Conservation (phyloP, 1,140 invertebrate genomes). For the Pogonomyrmex barbatus region DNA sequence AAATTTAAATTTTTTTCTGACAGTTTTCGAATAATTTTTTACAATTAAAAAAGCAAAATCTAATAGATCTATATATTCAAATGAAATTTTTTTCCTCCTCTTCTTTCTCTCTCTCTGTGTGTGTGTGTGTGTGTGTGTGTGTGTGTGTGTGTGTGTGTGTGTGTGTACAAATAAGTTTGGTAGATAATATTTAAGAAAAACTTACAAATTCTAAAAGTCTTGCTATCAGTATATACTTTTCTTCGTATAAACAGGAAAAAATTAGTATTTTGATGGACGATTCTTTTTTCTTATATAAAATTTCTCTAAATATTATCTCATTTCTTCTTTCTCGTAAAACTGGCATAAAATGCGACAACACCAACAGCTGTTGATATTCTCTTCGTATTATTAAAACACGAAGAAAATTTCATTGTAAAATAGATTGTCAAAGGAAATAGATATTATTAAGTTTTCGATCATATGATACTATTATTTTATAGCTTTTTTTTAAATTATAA, state of each 20-base stretch:
- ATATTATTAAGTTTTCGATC: conserved; percentile 40
- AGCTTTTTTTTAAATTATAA: conserved; percentile 18
- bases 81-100: not conserved
- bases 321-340: conserved; percentile 26
- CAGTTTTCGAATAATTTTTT: not conserved
- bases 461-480: conserved; percentile 23
- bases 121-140: no score
- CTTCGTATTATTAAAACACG: conserved; percentile 15
- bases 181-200: not conserved
- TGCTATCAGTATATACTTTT: conserved; percentile 43
- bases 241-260: conserved; percentile 20
- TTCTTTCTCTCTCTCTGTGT: no score
- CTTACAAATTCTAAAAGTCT: not conserved
- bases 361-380: not conserved
- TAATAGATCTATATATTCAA: not conserved
- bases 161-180: not conserved
- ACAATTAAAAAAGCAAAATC: not conserved
- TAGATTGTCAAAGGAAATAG: conserved; percentile 67
- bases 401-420: conserved; percentile 59
- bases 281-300: conserved; percentile 63
- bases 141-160: not conserved
- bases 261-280: conserved; percentile 45
- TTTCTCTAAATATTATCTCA: conserved; percentile 59
- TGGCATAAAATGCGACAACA: conserved; percentile 36
- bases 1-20: not conserved